Evolutionary conservation across 2,797 vertebrate species (phyloP), one percentile per base, ranked within the genome.

Genomic region (Sebastes steindachneri): DNA sequence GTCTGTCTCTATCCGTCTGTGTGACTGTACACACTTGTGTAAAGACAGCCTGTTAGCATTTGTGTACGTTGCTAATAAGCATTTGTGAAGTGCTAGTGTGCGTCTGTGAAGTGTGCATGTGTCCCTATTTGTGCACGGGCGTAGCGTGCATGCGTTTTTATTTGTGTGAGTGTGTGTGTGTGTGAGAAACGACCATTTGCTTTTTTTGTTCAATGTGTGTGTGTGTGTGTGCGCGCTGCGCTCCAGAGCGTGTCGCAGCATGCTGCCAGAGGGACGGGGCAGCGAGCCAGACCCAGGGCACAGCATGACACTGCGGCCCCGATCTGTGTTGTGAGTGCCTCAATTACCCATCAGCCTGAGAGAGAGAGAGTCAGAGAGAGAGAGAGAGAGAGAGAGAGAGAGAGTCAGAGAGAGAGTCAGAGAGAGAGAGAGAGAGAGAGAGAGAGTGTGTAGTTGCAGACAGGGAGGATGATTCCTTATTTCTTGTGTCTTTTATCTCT

Each of bases 261-360:
- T 82, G 93, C 79, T 90, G 90, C 86, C 88, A 89, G 88, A 88
- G 87, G 86, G 88, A 77, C 29, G 8, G 86, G 88, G 90, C 87
- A 85, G 53, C 9, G 58, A 87, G 88, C 89, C 92, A 92, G 90
- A 89, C 91, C 73, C 45, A 31, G 89, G 80, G 85, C 89, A 62
- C 90, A 89, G 92, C 84, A 85, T 93, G 92, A 94, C 92, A 81
- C 88, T 81, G 85, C 79, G 75, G 83, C 92, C 88, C 90, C 82
- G 82, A 94, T 95, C 90, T 94, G 93, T 95, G 94, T 93, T 95
- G 91, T 93, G 93, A 93, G 94, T 91, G 86, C 93, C 92, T 93
- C 93, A 95, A 94, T 95, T 95, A 94, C 94, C 91, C 92, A 92
- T 94, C 92, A 95, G 84, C 87, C 87, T 80, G 92, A 85, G 73